phyloP scores from a whole-genome alignment of 1,140 invertebrate species.

The Orchesella cincta region DNA sequence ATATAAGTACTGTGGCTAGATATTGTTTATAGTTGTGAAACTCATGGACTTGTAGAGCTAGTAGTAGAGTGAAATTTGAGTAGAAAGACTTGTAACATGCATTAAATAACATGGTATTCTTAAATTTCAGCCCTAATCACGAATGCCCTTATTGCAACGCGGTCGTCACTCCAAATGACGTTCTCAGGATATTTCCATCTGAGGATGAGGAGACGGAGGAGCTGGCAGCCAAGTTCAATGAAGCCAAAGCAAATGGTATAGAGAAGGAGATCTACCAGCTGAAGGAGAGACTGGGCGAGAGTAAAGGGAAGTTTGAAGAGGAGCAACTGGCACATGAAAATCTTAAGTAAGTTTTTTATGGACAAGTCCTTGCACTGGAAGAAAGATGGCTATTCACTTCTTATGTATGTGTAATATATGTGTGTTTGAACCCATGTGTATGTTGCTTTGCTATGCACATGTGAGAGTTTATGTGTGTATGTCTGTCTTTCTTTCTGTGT shows the following conservation, averaged over 20 bases:
- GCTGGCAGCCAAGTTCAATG: conserved; percentile 41
- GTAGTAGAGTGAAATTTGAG: not conserved
- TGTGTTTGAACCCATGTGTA: not conserved
- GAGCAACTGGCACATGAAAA: conserved; percentile 30
- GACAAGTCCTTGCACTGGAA: not conserved
- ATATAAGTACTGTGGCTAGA: no score
- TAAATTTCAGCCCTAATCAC: conserved; percentile 37
- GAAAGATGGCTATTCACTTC: not conserved
- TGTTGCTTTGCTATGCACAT: not conserved
- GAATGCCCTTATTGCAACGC: conserved; percentile 46
- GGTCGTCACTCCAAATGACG: conserved; percentile 35
- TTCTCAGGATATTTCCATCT: conserved; percentile 45
- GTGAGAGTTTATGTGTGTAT: not conserved
- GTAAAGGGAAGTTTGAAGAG: conserved; percentile 11
- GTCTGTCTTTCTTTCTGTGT: not conserved
- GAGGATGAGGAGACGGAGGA: conserved; percentile 49
- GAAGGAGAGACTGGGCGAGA: conserved; percentile 32
- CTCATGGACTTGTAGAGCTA: no score
- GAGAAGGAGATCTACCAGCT: conserved; percentile 39
- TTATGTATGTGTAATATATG: not conserved
- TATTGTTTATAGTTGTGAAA: no score
- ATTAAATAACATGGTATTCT: conserved; percentile 1
- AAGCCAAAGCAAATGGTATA: conserved; percentile 36
- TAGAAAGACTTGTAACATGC: not conserved
- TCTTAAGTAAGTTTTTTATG: conserved; percentile 22